Conservation (phyloP, 37 sponge, comb jelly and placozoan genomes). For the Tethya wilhelma region DNA sequence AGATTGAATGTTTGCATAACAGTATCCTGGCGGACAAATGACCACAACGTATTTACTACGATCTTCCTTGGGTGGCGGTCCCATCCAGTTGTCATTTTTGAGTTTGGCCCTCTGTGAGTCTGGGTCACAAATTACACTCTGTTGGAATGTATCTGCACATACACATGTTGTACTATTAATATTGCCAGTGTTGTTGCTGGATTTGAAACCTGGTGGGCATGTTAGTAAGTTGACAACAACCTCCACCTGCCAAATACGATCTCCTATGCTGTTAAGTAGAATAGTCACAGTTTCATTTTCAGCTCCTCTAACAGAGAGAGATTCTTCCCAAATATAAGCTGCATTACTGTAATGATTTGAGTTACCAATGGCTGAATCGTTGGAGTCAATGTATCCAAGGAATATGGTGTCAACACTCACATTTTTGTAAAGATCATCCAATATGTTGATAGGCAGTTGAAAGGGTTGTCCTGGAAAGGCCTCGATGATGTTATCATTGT, state of each 20-base stretch:
- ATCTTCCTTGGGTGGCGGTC: too few relatives aligned
- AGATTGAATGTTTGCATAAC: background rate
- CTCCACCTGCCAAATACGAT: background rate
- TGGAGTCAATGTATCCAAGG: background rate
- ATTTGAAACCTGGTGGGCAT: constrained; percentile 34
- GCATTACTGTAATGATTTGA: too few relatives aligned
- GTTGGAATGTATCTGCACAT: constrained; percentile 9
- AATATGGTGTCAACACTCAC: background rate
- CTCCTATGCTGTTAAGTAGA: background rate
- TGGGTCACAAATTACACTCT: background rate
- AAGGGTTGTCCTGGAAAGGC: background rate
- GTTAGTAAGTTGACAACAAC: background rate
- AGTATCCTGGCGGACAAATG: constrained; percentile 26
- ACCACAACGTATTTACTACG: background rate
- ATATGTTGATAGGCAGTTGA: background rate
- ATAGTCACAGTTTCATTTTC: background rate
- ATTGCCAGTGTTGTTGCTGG: background rate
- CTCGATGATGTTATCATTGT: too few relatives aligned
- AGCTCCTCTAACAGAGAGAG: too few relatives aligned
- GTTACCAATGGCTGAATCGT: too few relatives aligned
- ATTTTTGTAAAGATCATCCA: constrained; percentile 26
- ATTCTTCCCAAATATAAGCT: too few relatives aligned
- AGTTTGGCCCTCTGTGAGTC: background rate
- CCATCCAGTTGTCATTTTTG: constrained; percentile 29
- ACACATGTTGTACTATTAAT: background rate